phyloP scores from a whole-genome alignment of 1,140 invertebrate species.

The Vollenhovia emeryi region DNA sequence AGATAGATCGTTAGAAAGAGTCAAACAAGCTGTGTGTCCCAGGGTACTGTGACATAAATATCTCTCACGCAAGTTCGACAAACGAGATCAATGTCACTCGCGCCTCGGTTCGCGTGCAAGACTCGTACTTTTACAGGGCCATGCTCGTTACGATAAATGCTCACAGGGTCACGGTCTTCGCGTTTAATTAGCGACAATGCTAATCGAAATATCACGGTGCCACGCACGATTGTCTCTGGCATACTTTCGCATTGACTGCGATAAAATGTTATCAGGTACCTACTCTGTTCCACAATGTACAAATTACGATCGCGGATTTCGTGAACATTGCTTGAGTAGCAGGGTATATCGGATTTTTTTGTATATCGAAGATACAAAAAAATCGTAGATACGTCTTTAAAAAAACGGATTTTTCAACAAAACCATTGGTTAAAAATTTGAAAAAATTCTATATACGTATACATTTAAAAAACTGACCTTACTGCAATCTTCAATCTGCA shows the following conservation, averaged over 20 bases:
- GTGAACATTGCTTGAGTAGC: background rate
- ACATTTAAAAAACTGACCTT: background rate
- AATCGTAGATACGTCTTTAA: background rate
- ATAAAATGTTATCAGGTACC: background rate
- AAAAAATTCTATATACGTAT: background rate
- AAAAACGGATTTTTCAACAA: background rate
- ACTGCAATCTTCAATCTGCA: background rate
- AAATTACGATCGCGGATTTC: background rate
- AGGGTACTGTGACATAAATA: background rate
- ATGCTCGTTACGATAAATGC: background rate
- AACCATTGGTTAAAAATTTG: background rate
- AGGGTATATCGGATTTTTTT: too few species aligned
- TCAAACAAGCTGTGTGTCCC: background rate
- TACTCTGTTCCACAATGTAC: background rate
- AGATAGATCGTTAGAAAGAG: background rate
- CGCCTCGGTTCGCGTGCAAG: background rate
- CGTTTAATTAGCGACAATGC: constrained; percentile 19
- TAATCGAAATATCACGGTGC: constrained; percentile 11
- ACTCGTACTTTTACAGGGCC: background rate
- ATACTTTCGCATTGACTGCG: background rate
- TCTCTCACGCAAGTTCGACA: background rate
- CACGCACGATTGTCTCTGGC: background rate
- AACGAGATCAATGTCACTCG: background rate
- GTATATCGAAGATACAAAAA: background rate
- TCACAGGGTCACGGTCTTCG: constrained; percentile 3